phyloP scores from a whole-genome alignment of 2,797 vertebrate genomes.

The Xerus rutilus region DNA sequence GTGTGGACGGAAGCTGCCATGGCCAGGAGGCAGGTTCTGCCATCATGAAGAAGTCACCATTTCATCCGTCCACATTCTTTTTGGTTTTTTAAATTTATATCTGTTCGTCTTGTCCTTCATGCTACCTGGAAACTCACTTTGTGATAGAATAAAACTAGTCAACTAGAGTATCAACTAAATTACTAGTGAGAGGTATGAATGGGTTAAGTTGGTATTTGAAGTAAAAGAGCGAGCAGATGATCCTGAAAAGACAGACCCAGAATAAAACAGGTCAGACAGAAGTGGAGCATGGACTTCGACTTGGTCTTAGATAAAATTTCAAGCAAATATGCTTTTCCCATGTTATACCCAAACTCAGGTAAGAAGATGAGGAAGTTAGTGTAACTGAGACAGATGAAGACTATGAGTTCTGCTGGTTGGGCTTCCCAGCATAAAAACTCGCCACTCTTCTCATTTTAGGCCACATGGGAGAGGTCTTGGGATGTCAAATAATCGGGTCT shows the following conservation, averaged over 20 bases:
- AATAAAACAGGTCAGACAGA: background rate
- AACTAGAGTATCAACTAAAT: background rate
- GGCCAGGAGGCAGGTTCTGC: too few relatives aligned
- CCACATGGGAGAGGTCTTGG: background rate
- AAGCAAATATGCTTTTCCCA: background rate
- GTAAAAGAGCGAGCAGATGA: background rate
- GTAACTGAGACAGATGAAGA: background rate
- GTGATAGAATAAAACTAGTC: background rate
- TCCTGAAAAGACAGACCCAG: background rate
- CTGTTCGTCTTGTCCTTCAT: background rate
- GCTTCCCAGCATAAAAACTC: background rate
- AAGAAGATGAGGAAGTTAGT: slow-evolving; percentile 8
- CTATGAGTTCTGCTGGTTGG: background rate
- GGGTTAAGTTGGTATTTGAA: background rate
- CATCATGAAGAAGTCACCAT: background rate
- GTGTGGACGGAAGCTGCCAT: background rate
- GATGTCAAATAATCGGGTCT: background rate
- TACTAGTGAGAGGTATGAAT: background rate
- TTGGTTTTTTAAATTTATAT: background rate
- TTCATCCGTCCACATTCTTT: background rate
- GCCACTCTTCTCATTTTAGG: background rate
- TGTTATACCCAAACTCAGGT: background rate
- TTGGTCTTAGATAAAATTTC: slow-evolving; percentile 5
- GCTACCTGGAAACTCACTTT: background rate
- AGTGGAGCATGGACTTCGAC: background rate